phyloP scores from a whole-genome alignment of 2,888 invertebrate genomes.

The Polymixis lichenea region DNA sequence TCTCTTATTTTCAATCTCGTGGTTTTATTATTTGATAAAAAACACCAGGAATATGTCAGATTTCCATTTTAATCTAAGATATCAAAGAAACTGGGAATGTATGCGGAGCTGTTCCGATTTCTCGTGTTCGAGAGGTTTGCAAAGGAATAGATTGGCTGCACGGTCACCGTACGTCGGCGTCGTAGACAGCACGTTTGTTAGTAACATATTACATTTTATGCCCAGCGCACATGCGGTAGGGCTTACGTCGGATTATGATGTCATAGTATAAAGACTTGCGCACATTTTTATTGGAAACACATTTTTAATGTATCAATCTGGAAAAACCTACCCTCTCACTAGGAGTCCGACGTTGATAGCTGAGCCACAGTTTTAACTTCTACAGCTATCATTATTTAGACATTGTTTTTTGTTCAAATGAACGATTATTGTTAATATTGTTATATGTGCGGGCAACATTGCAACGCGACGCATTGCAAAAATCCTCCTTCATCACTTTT shows the following conservation, averaged over 20 bases:
- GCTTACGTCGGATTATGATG: neutral
- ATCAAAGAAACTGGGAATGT: constrained; percentile 21
- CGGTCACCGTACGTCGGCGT: neutral
- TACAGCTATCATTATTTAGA: neutral
- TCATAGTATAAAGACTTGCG: no score
- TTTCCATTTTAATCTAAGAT: constrained; percentile 43
- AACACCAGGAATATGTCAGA: constrained; percentile 16
- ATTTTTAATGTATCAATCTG: neutral
- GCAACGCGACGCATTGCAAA: neutral
- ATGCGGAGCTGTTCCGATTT: constrained; percentile 10
- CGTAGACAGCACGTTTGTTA: neutral
- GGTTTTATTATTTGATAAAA: constrained; percentile 33
- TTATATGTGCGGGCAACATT: no score
- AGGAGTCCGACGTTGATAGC: neutral
- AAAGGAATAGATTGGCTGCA: constrained; percentile 37
- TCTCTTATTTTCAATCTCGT: constrained; percentile 37
- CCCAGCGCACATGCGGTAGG: neutral
- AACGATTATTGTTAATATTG: no score
- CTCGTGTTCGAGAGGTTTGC: neutral
- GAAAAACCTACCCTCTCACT: neutral
- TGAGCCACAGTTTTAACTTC: neutral
- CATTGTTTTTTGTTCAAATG: neutral
- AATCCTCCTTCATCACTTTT: neutral
- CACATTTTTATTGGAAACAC: neutral
- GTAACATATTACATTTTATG: constrained; percentile 12